phyloP scores from a whole-genome alignment of 1,140 invertebrate species.

The Pantala flavescens region DNA sequence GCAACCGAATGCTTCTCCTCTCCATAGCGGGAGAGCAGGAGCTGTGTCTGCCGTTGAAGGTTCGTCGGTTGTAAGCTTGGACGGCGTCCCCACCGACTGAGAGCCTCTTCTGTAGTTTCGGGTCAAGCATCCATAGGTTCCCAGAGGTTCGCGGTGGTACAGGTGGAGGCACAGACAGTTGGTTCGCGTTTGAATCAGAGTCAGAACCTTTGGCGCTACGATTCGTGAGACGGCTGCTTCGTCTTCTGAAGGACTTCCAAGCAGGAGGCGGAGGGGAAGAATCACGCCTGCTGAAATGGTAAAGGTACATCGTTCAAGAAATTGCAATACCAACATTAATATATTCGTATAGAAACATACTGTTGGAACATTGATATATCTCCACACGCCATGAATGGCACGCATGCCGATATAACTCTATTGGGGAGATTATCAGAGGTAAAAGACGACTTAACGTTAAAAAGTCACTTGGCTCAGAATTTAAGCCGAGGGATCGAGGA shows the following conservation, averaged over 20 bases:
- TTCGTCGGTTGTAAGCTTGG: not conserved
- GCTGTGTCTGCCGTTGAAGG: not conserved
- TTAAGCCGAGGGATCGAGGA: too few relatives aligned
- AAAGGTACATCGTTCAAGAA: too few relatives aligned
- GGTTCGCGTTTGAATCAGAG: not conserved
- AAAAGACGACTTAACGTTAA: too few relatives aligned
- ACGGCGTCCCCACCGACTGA: not conserved
- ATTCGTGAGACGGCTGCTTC: not conserved
- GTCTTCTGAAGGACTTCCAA: not conserved
- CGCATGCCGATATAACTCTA: too few relatives aligned
- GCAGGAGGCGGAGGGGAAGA: not conserved
- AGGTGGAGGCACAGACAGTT: not conserved
- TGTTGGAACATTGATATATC: too few relatives aligned
- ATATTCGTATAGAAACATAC: too few relatives aligned
- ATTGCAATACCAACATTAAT: too few relatives aligned
- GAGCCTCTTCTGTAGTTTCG: not conserved
- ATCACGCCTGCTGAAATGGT: not conserved
- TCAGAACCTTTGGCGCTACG: not conserved
- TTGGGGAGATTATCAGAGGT: too few relatives aligned
- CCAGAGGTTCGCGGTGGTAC: not conserved
- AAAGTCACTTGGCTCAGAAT: too few relatives aligned
- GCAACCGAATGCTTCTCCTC: not conserved
- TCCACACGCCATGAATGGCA: too few relatives aligned
- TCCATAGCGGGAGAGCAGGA: not conserved
- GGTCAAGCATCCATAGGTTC: not conserved